Evolutionary conservation across 2,888 invertebrate genomes (phyloP), one percentile per base, ranked within the genome.

Genomic region (Oligia latruncula): DNA sequence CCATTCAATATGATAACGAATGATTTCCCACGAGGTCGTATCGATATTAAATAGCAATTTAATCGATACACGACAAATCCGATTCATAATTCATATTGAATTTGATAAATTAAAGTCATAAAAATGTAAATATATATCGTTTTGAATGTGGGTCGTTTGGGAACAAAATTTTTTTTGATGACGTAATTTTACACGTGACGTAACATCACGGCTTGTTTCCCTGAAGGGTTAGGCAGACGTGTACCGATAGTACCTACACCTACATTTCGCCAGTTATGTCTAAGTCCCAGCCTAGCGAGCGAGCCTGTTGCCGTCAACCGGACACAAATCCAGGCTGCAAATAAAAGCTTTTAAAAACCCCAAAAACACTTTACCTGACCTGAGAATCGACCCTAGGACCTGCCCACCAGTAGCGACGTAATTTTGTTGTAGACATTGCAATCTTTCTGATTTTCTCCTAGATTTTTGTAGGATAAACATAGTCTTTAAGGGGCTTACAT

Each of bases 21-120:
- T 94, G 94, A 96, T 96, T 95, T 96, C 95, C 95, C 95, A 65
- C 40, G 93, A 89, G 95, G 79, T 80, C 78, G 81, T 85, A 85
- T 89, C 90, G 86, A 90, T 92, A 93, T 93, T 92, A 92, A 92
- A 93, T 90, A 92, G 87, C 90, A 91, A 92, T 92, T 93, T 92
- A 92, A 93, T 90, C 84, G 85, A 88, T 91, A 92, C 90, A 90
- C 90, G 88, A 90, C 89, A 89, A 90, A 91, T 90, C 91, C 84
- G 89, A 90, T 91, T 90, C 88, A 90, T 89, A 90, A 92, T 92
- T 90, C 87, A 88, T 84, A 90, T 91, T 90, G 88, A 88, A 83
- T 89, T 89, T 88, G 90, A 88, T 84, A 89, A 90, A 91, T 92
- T 91, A 87, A 90, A 86, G 78, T 89, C 83, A 80, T 87, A 86